Conservation (phyloP, 2,797 vertebrate genomes). For the Serranus cabrilla region DNA sequence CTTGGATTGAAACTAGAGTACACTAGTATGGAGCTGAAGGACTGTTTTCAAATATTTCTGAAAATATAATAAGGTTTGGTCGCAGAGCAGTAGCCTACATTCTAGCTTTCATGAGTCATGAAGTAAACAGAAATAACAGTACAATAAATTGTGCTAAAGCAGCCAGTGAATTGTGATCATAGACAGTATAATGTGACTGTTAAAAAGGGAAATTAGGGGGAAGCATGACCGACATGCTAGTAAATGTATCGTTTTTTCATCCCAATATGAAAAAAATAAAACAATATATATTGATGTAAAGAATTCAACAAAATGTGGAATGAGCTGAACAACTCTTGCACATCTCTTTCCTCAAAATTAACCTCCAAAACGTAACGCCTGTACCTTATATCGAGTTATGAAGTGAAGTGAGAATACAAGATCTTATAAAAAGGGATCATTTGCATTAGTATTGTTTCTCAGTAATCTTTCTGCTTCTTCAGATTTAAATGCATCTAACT, state of each 20-base stretch:
- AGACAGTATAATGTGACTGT: neutral
- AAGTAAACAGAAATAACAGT: neutral
- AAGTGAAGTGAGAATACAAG: neutral
- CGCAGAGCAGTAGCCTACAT: neutral
- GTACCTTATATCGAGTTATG: neutral
- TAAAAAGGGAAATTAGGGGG: neutral
- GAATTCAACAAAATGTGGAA: neutral
- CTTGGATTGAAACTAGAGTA: too few species aligned
- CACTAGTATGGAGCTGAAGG: too few species aligned
- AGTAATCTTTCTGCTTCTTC: neutral
- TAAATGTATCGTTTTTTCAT: neutral
- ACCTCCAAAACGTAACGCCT: neutral
- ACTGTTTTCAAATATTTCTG: too few species aligned
- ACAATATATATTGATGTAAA: neutral
- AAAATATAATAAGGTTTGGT: neutral
- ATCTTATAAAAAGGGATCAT: neutral
- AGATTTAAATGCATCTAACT: neutral
- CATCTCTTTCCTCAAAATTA: neutral
- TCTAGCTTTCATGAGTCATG: neutral
- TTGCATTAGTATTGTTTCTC: neutral
- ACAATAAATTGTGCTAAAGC: neutral
- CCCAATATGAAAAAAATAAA: neutral
- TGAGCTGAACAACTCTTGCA: neutral
- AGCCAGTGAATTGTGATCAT: neutral
- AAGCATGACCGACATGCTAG: neutral